These are phyloP conservation scores for Dysmachus trigonus DNA, from an alignment of 2,888 invertebrate genomes.

Conservation along the genomic window DNA sequence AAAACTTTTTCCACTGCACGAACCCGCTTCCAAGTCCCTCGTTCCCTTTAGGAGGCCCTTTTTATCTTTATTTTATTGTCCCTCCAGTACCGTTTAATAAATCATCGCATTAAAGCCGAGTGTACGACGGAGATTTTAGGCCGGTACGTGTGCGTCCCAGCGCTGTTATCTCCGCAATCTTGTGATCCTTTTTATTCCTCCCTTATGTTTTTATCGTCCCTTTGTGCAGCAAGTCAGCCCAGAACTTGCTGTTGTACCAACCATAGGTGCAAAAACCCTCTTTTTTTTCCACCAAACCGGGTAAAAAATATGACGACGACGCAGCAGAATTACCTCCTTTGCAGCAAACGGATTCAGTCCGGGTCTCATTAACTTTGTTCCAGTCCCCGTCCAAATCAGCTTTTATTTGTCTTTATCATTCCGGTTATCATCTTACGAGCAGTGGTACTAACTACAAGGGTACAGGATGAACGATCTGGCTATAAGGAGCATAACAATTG, in stretches of 20 bases:
- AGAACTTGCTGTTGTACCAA: neutral
- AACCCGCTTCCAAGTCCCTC: neutral
- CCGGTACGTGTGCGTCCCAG: neutral
- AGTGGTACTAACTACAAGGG: neutral
- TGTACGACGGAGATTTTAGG: slow-evolving; percentile 34
- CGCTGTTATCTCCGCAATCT: slow-evolving; percentile 2
- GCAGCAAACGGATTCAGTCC: neutral
- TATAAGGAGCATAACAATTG: neutral
- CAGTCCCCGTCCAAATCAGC: neutral
- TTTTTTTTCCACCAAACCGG: neutral
- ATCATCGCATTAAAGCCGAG: slow-evolving; percentile 44
- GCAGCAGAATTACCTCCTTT: neutral
- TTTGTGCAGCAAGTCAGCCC: neutral
- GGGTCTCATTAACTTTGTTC: neutral
- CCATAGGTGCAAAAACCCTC: neutral
- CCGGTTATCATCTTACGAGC: neutral
- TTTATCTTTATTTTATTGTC: slow-evolving; percentile 44
- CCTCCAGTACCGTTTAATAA: slow-evolving; percentile 44
- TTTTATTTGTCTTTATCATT: slow-evolving; percentile 16
- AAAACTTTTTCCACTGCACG: neutral
- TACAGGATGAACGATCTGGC: neutral
- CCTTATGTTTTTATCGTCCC: neutral
- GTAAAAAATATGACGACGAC: neutral
- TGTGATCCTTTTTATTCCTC: slow-evolving; percentile 7
- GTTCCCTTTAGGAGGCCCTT: slow-evolving; percentile 27